These are phyloP conservation scores for Ateles fusciceps DNA, from an alignment of 2,797 vertebrate species.

Conservation along the genomic window DNA sequence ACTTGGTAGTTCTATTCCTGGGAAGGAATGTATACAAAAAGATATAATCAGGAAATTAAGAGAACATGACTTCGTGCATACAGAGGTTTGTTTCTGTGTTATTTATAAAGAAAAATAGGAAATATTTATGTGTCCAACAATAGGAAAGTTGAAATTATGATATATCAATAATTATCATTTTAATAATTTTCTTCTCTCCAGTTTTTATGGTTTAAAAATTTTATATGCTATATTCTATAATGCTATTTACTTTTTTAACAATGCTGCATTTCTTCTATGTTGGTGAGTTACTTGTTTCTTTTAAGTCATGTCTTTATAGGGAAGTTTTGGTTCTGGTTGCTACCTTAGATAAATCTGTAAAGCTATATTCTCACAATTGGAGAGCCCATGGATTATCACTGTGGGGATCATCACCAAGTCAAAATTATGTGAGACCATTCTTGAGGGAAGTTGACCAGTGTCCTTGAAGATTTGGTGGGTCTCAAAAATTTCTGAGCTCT, in stretches of 20 bases:
- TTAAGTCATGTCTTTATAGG: not conserved
- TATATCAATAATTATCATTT: not conserved
- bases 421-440: not conserved
- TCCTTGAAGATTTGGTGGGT: not conserved
- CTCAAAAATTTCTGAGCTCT: not conserved
- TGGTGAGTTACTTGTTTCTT: conserved; percentile 40
- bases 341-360: conserved; percentile 26
- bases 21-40: not conserved
- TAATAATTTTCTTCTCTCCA: not conserved
- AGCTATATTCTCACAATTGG: conserved; percentile 16
- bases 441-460: not conserved
- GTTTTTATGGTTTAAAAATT: conserved; percentile 4
- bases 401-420: not conserved
- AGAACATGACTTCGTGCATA: not conserved
- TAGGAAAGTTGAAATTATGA: not conserved
- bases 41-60: not conserved
- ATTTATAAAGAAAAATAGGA: conserved; percentile 25
- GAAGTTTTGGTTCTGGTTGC: conserved; percentile 46
- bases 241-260: conserved; percentile 18
- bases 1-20: not conserved
- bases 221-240: not conserved
- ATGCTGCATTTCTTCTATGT: conserved; percentile 13
- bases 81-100: conserved; percentile 5
- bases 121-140: not conserved
- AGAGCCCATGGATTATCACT: not conserved